Conservation (phyloP, 2,797 vertebrate genomes). For the Acrossocheilus wenchowensis region DNA sequence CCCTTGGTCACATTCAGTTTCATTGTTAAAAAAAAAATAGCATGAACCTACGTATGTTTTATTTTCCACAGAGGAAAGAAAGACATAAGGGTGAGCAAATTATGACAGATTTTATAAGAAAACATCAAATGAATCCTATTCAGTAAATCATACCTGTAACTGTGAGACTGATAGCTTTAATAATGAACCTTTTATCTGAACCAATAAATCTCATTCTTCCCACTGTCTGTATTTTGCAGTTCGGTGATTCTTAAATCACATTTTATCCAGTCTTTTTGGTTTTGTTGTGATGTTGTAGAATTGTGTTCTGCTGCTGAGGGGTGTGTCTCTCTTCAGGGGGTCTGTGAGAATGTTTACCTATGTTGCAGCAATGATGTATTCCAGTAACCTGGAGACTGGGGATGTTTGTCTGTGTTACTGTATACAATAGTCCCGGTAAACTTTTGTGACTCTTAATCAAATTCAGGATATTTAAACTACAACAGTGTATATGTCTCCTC, state of each 20-base stretch:
- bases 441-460: not conserved
- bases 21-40: not conserved
- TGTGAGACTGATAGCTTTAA: fast-evolving
- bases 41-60: not conserved
- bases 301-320: too few species aligned
- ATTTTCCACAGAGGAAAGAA: not conserved
- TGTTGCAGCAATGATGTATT: too few species aligned
- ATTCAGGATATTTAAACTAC: slow-evolving; percentile 65
- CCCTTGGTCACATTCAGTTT: not conserved
- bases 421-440: slow-evolving; percentile 57
- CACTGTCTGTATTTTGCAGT: slow-evolving; percentile 67
- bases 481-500: not conserved
- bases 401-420: fast-evolving
- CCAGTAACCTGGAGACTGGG: not conserved
- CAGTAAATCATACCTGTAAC: slow-evolving; percentile 50
- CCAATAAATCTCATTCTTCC: slow-evolving; percentile 55
- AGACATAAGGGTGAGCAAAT: not conserved
- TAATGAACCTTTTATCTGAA: fast-evolving
- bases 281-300: fast-evolving
- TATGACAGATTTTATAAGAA: not conserved
- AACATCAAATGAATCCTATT: not conserved
- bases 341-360: too few species aligned
- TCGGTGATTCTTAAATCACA: slow-evolving; percentile 63
- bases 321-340: too few species aligned
- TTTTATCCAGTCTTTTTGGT: fast-evolving